Conservation (phyloP, 2,113 vertebrate species). For the Malaclemys terrapin region DNA sequence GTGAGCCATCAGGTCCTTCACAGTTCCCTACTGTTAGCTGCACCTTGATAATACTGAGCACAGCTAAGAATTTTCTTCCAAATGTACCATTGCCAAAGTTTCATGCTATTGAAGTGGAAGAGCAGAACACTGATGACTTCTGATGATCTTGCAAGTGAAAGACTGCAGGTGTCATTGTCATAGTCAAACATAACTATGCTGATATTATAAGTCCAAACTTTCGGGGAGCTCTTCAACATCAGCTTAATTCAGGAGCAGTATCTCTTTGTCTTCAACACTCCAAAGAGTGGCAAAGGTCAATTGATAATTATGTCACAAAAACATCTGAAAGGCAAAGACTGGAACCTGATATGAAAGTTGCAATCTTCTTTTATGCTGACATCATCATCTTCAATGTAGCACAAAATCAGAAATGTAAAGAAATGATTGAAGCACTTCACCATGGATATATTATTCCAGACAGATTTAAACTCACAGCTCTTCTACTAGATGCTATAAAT, state of each 20-base stretch:
- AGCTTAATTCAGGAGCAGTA: not conserved
- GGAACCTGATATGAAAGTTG: not conserved
- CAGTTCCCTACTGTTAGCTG: rapidly evolving
- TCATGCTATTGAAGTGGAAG: not conserved
- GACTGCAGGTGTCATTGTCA: not conserved
- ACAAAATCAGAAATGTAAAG: not conserved
- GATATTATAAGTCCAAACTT: not conserved
- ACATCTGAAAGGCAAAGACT: not conserved
- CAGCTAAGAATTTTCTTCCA: not conserved
- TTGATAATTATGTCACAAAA: not conserved
- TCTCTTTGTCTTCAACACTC: not conserved
- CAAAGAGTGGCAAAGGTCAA: not conserved
- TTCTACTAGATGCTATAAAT: not conserved
- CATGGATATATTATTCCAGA: not conserved
- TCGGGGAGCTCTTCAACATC: not conserved
- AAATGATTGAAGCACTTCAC: not conserved
- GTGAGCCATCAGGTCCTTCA: not conserved
- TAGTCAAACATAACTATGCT: not conserved
- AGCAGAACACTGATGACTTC: not conserved
- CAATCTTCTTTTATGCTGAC: not conserved
- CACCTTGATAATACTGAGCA: not conserved
- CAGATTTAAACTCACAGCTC: not conserved
- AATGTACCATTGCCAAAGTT: not conserved
- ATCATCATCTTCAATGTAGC: not conserved
- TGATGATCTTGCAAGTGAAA: not conserved